Conservation (phyloP, 2,797 vertebrate genomes). For the Erithacus rubecula region DNA sequence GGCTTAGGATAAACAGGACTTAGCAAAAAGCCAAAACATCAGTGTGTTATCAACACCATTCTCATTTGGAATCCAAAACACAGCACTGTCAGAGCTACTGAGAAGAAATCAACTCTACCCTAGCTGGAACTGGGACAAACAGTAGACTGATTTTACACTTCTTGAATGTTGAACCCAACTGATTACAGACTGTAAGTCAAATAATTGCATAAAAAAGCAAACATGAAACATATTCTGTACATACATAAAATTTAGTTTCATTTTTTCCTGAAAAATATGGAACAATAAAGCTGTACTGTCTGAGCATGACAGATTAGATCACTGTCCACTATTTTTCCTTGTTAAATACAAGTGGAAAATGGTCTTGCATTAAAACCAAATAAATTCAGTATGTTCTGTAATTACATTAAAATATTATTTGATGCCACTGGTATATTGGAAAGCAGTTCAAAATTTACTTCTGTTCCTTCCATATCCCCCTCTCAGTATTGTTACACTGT, state of each 20-base stretch:
- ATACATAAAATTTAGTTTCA: background rate
- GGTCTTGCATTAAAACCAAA: background rate
- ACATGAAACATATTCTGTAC: background rate
- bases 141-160: background rate
- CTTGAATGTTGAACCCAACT: background rate
- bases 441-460: background rate
- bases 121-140: background rate
- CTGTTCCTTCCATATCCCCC: background rate
- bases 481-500: background rate
- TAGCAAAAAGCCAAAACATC: background rate
- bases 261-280: background rate
- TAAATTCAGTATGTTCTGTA: background rate
- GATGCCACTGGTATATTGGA: background rate
- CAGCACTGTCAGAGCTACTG: background rate
- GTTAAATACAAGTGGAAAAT: background rate
- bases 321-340: background rate
- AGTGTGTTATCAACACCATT: background rate
- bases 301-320: background rate
- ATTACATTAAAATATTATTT: background rate
- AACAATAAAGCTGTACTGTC: background rate
- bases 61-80: background rate
- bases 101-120: background rate
- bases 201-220: slow-evolving; percentile 1
- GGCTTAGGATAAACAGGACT: background rate
- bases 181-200: background rate